phyloP scores from a whole-genome alignment of 2,113 vertebrate genomes.

The Spizaetus ornatus region DNA sequence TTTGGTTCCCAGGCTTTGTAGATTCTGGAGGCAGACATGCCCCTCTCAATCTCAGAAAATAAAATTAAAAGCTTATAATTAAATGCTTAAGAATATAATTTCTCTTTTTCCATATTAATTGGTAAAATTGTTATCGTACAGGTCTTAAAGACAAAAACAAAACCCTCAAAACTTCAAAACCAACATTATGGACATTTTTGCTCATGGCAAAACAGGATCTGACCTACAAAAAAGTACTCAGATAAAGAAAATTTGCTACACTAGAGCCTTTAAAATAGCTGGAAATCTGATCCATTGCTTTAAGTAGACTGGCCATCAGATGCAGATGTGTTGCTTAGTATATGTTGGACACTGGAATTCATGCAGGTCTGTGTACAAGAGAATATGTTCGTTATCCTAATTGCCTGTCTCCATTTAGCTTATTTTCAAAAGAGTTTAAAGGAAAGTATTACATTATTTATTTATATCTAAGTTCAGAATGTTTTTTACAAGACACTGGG shows the following conservation, averaged over 20 bases:
- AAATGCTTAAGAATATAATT: not conserved
- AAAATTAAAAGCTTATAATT: not conserved
- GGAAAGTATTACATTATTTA: not conserved
- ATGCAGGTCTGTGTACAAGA: not conserved
- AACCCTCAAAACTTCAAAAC: not conserved
- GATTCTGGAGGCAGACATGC: not conserved
- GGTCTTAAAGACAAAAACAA: not conserved
- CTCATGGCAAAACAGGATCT: not conserved
- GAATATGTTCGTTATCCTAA: not conserved
- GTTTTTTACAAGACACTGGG: not conserved
- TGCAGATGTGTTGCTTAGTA: not conserved
- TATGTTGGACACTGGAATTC: not conserved
- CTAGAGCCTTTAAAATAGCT: not conserved
- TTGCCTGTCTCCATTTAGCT: not conserved
- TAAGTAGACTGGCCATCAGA: not conserved
- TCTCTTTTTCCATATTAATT: not conserved
- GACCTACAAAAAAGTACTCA: not conserved
- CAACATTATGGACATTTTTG: not conserved
- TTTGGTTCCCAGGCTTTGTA: not conserved
- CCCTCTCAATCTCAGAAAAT: not conserved
- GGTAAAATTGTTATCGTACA: not conserved
- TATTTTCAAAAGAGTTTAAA: not conserved
- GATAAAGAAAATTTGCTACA: not conserved
- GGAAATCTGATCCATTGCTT: not conserved
- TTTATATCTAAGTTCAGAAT: conserved; percentile 3